Percentiles rank a stretch among this genome's conserved stretches.
Conservation (phyloP, 2,113 vertebrate genomes). For the Ardeotis arabs region DNA sequence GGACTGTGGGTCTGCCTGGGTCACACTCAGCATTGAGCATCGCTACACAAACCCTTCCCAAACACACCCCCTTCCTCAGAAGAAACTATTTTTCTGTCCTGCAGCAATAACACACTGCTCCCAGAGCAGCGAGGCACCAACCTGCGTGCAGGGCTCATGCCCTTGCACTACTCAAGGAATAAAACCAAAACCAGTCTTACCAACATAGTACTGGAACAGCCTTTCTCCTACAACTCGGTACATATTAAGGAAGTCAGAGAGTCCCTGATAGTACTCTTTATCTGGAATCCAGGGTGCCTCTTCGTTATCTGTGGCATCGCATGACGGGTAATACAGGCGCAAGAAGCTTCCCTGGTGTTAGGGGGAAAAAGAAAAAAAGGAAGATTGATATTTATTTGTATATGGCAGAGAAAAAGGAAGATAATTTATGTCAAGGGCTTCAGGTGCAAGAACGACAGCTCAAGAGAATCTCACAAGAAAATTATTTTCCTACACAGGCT, state of each 20-base stretch:
- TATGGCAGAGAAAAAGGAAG: neutral
- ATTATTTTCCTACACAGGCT: neutral
- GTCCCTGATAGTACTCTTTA: slow-evolving; percentile 88
- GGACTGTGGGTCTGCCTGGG: neutral
- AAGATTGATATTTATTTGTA: neutral
- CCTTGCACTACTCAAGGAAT: neutral
- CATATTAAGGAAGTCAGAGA: slow-evolving; percentile 89
- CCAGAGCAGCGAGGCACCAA: accelerated
- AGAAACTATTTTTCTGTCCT: neutral
- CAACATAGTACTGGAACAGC: slow-evolving; percentile 83
- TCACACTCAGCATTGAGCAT: neutral
- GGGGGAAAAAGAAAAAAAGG: neutral
- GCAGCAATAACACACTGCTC: neutral
- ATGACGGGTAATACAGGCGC: slow-evolving; percentile 91
- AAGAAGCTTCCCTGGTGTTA: slow-evolving; percentile 86
- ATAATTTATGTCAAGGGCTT: neutral
- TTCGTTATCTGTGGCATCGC: slow-evolving; percentile 45
- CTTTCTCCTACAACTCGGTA: slow-evolving; percentile 79
- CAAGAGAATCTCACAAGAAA: neutral
- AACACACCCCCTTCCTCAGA: neutral
- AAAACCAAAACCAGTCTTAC: slow-evolving; percentile 75
- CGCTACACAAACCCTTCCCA: neutral
- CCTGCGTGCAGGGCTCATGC: neutral
- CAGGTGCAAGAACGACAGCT: neutral
- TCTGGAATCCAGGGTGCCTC: slow-evolving; percentile 89